Conservation (phyloP, 2,888 invertebrate species). For the Liopterus haemorrhoidalis region DNA sequence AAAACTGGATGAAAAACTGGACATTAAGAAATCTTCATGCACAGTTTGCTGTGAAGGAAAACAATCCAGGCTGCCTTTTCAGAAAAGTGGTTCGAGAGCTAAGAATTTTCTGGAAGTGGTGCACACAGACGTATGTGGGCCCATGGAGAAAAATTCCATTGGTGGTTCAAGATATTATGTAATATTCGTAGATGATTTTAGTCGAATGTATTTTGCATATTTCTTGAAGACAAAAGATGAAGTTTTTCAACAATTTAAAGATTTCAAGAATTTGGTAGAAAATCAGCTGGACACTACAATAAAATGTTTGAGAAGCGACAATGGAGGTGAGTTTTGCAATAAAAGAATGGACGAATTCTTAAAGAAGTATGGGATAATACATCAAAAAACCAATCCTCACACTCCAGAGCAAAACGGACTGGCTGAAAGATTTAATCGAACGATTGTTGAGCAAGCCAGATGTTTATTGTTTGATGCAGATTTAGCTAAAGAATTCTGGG, state of each 20-base stretch:
- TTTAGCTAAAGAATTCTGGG: conserved; percentile 5
- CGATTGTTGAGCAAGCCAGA: conserved; percentile 35
- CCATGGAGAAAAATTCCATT: conserved; percentile 31
- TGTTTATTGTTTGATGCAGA: conserved; percentile 15
- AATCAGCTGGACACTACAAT: conserved; percentile 29
- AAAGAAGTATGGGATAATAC: conserved; percentile 21
- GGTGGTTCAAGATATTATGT: conserved; percentile 34
- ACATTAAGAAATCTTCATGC: conserved; percentile 15
- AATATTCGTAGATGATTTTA: conserved; percentile 36
- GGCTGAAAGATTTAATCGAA: conserved; percentile 20
- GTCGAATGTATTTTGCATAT: conserved; percentile 28
- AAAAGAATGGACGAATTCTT: conserved; percentile 25
- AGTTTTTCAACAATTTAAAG: conserved; percentile 23
- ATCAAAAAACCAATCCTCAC: conserved; percentile 18
- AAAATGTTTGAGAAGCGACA: conserved; percentile 32
- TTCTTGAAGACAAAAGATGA: conserved; percentile 33
- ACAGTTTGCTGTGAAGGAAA: conserved; percentile 33
- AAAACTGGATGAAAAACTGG: conserved; percentile 1
- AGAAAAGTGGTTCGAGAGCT: conserved; percentile 27
- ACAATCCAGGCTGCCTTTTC: conserved; percentile 33
- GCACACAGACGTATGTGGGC: conserved; percentile 36
- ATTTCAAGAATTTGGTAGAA: conserved; percentile 31
- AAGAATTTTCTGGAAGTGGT: conserved; percentile 31
- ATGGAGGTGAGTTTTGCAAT: conserved; percentile 32
- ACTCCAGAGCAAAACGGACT: conserved; percentile 26